phyloP scores from a whole-genome alignment of 2,888 invertebrate genomes.

The Koerneria pararmatus region DNA sequence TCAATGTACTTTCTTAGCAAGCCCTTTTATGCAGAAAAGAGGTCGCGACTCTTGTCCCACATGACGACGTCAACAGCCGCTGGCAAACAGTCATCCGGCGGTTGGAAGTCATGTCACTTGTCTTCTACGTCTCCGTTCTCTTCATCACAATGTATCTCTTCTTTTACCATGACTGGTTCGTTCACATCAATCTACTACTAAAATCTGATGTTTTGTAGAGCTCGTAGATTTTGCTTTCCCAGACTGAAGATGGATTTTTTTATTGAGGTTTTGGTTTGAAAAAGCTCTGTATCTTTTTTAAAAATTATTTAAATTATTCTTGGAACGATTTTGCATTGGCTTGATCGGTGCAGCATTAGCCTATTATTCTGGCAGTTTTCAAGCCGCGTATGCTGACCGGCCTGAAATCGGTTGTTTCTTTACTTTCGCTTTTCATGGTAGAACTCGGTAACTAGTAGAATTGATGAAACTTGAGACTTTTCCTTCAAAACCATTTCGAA shows the following conservation, averaged over 20 bases:
- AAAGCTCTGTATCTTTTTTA: not conserved
- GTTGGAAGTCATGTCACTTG: constrained; percentile 51
- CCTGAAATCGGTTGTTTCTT: no score
- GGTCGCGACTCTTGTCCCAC: constrained; percentile 43
- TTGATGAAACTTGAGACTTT: no score
- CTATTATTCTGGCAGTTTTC: no score
- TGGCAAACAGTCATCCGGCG: constrained; percentile 56
- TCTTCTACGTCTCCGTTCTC: constrained; percentile 54
- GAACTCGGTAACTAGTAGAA: no score
- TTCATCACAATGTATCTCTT: constrained; percentile 53
- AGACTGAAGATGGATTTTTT: not conserved
- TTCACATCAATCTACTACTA: not conserved
- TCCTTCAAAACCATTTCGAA: no score
- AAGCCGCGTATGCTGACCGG: no score
- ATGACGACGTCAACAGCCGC: constrained; percentile 43
- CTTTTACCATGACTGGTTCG: constrained; percentile 57
- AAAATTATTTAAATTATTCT: not conserved
- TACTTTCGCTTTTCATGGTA: no score
- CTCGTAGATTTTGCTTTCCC: not conserved
- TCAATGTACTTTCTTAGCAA: not conserved
- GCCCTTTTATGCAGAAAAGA: constrained; percentile 40
- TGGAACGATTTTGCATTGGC: not conserved
- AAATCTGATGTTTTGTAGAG: not conserved
- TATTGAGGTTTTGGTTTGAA: not conserved
- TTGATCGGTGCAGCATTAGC: not conserved